Evolutionary conservation across 2,113 vertebrate genomes (phyloP).

Genomic region (Apus apus): DNA sequence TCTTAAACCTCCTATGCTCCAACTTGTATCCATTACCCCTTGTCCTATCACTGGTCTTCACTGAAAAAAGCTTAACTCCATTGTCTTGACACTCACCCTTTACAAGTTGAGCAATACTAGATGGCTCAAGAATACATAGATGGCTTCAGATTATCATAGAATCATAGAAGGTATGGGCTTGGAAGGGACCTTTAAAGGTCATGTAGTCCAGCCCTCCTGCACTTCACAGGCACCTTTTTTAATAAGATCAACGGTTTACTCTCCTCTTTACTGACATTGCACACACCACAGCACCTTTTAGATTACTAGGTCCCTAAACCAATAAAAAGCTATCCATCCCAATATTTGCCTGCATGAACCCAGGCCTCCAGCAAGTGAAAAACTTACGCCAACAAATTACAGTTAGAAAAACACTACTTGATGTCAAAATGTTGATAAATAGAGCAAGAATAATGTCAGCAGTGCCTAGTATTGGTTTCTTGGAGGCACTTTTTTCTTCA

Average conservation of each 20-base stretch:
- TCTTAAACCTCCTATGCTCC: too few species aligned
- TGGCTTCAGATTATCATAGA: too few species aligned
- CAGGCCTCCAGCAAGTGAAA: neutral
- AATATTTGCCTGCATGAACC: neutral
- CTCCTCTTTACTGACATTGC: neutral
- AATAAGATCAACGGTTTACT: neutral
- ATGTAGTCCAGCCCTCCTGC: too few species aligned
- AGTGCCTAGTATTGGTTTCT: neutral
- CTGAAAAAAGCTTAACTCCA: too few species aligned
- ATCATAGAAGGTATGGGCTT: too few species aligned
- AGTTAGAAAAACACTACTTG: neutral
- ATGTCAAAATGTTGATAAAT: neutral
- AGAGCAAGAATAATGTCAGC: neutral
- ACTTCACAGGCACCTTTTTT: too few species aligned
- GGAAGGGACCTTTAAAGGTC: too few species aligned
- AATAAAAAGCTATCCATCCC: neutral
- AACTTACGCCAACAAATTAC: neutral
- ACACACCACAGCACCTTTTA: neutral
- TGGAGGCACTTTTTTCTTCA: neutral
- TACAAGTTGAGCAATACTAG: neutral
- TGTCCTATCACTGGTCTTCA: too few species aligned
- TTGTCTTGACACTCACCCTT: too few species aligned
- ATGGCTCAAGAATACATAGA: too few species aligned
- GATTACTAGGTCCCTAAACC: neutral
- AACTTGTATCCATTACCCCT: too few species aligned